phyloP scores from a whole-genome alignment of 2,888 invertebrate genomes.

The Leucoma salicis region DNA sequence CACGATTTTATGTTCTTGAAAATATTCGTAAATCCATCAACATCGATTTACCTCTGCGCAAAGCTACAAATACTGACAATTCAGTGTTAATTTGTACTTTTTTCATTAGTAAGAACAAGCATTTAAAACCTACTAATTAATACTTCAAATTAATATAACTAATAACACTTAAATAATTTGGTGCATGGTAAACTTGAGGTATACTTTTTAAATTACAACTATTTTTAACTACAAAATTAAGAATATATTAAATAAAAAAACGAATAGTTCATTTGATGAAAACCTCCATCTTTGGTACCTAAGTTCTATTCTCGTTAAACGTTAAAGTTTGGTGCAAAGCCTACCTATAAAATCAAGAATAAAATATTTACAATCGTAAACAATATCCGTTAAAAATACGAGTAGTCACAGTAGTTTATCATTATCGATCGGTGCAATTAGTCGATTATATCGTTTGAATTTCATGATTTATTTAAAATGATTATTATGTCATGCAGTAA shows the following conservation, averaged over 20 bases:
- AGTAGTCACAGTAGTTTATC: conserved; percentile 4
- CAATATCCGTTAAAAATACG: not conserved
- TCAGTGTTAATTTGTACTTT: conserved; percentile 27
- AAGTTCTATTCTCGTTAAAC: conserved; percentile 62
- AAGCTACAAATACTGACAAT: conserved; percentile 33
- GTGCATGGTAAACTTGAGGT: conserved; percentile 81
- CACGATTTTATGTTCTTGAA: conserved; percentile 8
- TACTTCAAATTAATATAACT: conserved; percentile 61
- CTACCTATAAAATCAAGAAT: conserved; percentile 19
- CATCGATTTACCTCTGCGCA: conserved; percentile 3
- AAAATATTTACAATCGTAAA: conserved; percentile 21
- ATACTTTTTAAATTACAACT: conserved; percentile 55
- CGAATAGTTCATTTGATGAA: conserved; percentile 77
- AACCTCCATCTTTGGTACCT: conserved; percentile 71
- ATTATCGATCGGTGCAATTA: not conserved
- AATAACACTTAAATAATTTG: conserved; percentile 72
- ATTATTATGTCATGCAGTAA: too few species aligned
- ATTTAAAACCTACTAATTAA: conserved; percentile 52
- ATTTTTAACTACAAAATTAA: conserved; percentile 41
- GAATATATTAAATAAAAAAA: conserved; percentile 65
- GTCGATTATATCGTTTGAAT: too few species aligned
- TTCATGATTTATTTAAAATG: too few species aligned
- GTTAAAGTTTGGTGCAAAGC: conserved; percentile 64
- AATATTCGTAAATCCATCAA: conserved; percentile 7
- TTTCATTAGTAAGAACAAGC: conserved; percentile 41